Conservation (phyloP, 2,888 invertebrate genomes). For the Gandaritis pyraliata region DNA sequence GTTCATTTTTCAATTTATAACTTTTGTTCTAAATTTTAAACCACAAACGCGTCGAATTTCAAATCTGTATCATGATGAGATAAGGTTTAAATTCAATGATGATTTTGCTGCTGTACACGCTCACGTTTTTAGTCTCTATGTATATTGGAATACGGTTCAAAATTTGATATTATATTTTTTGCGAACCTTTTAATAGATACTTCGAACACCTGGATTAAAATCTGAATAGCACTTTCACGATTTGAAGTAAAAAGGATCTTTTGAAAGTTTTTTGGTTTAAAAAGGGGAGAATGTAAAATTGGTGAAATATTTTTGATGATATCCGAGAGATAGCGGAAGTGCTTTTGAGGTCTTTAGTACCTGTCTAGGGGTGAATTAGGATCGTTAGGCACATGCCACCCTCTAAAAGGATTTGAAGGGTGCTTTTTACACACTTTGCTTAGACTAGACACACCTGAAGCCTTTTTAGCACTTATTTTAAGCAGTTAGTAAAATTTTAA, state of each 20-base stretch:
- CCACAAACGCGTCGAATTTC: neutral
- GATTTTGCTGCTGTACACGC: neutral
- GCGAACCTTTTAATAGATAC: neutral
- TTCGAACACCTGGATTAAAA: slow-evolving; percentile 23
- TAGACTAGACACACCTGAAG: slow-evolving; percentile 2
- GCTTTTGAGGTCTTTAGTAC: neutral
- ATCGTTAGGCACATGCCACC: slow-evolving; percentile 16
- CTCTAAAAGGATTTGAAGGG: slow-evolving; percentile 5
- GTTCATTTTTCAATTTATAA: slow-evolving; percentile 4
- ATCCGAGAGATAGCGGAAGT: slow-evolving; percentile 36
- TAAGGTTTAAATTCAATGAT: slow-evolving; percentile 2
- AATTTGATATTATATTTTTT: neutral
- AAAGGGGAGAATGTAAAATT: slow-evolving; percentile 33
- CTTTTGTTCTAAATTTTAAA: neutral
- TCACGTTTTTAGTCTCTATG: neutral
- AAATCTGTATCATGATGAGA: neutral
- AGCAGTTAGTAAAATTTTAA: no score
- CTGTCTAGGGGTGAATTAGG: slow-evolving; percentile 8
- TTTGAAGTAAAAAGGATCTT: slow-evolving; percentile 14
- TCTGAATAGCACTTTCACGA: slow-evolving; percentile 25
- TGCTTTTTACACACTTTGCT: slow-evolving; percentile 10
- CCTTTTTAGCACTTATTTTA: neutral
- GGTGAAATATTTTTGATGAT: slow-evolving; percentile 43
- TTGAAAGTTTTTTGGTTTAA: slow-evolving; percentile 5
- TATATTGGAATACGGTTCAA: slow-evolving; percentile 5